Conservation (phyloP, 1,140 invertebrate genomes). For the Nilaparvata lugens region DNA sequence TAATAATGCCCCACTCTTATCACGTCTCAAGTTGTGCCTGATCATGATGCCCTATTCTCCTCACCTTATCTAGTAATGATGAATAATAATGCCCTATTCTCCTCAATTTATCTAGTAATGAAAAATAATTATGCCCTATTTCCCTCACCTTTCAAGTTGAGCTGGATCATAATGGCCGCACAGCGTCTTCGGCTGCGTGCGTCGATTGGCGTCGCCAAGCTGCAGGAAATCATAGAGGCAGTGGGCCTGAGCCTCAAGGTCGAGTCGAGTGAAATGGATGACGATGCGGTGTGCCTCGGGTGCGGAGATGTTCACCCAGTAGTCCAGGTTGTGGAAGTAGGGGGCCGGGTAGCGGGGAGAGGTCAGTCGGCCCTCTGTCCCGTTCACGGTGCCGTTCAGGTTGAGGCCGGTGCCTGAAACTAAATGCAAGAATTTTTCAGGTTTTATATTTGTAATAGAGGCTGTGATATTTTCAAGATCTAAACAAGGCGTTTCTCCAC, state of each 20-base stretch:
- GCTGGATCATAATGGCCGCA: conserved; percentile 42
- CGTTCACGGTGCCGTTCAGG: conserved; percentile 41
- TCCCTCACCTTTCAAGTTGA: conserved; percentile 21
- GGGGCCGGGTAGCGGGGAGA: conserved; percentile 53
- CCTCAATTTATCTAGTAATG: not conserved
- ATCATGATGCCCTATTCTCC: too few relatives aligned
- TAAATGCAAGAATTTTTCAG: too few relatives aligned
- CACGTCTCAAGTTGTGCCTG: too few relatives aligned
- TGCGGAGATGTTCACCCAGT: conserved; percentile 47
- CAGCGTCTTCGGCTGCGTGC: conserved; percentile 10
- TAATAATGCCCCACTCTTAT: too few relatives aligned
- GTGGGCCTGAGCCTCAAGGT: conserved; percentile 60
- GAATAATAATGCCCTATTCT: too few relatives aligned
- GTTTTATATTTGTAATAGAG: too few relatives aligned
- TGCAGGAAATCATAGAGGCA: conserved; percentile 69
- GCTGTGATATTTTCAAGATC: too few relatives aligned
- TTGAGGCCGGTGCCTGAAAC: conserved; percentile 35
- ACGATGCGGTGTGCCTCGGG: conserved; percentile 51
- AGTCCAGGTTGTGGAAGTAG: conserved; percentile 59
- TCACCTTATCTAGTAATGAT: not conserved
- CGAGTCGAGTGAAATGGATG: conserved; percentile 52
- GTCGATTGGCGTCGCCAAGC: conserved; percentile 26
- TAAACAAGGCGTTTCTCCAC: too few relatives aligned
- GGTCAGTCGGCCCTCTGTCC: conserved; percentile 42
- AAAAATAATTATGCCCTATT: too few relatives aligned